Evolutionary conservation across 2,888 invertebrate species (phyloP).

Genomic region (Lithophane ornitopus): DNA sequence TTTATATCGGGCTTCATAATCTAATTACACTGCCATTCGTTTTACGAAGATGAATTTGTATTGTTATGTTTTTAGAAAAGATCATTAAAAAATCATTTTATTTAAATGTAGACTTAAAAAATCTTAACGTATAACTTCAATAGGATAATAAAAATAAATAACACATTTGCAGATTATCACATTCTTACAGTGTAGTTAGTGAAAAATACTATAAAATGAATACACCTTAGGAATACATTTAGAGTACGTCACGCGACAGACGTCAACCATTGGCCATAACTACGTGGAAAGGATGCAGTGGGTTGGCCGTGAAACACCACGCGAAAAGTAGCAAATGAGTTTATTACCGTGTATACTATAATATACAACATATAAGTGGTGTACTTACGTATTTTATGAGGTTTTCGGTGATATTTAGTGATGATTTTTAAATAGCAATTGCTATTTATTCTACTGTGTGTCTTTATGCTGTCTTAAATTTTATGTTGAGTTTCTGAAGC

Average conservation of each 20-base stretch:
- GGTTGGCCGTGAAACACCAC: neutral
- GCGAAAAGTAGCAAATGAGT: neutral
- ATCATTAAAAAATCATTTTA: neutral
- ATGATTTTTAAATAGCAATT: too few species aligned
- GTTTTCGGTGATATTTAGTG: too few species aligned
- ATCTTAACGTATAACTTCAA: neutral
- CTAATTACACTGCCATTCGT: conserved; percentile 55
- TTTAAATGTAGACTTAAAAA: neutral
- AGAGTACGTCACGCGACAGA: neutral
- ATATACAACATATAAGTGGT: too few species aligned
- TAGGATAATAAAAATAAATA: neutral
- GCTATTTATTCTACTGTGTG: too few species aligned
- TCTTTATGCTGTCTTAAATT: too few species aligned
- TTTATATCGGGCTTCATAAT: conserved; percentile 51
- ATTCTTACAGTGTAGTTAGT: neutral
- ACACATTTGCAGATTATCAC: neutral
- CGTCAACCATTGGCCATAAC: neutral
- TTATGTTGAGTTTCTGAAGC: too few species aligned
- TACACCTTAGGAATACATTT: conserved; percentile 11
- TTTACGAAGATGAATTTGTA: neutral
- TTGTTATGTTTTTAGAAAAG: neutral
- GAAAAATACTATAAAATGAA: conserved; percentile 4
- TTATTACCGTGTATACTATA: neutral
- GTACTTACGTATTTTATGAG: too few species aligned
- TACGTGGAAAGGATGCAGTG: neutral